Base-by-base conservation (phyloP, 2,797 vertebrate genomes). In the Pangasius djambal region DNA sequence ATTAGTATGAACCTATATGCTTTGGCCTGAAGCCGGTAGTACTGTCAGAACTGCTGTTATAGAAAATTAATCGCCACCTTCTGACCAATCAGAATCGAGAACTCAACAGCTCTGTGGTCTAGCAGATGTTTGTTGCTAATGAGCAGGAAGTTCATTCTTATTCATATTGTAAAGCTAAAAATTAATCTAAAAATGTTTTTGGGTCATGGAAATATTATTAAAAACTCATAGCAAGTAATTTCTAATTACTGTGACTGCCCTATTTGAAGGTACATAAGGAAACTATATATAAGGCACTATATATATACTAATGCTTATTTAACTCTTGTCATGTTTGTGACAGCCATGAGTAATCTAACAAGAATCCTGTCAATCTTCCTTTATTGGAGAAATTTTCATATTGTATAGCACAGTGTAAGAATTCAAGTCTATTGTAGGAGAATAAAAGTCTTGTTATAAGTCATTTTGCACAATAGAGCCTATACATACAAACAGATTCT, bases 331-430 rank as follows among this genome's bases (percentile, higher is more conserved):
- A n/a, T n/a, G 61, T n/a, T 25, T 48, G 15, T 48, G 82, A 52
- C 63, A 52, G 74, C 83, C 37, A 25, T 48, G 63, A 89, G 67
- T 59, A 86, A 59, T 59, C 63, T 59, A 40, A 61, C 83, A 85
- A n/a, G 63, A 85, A 78, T 65, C 25, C 37, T 48, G 37, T 48
- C 82, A 83, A n/a, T 12, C 44, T 48, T 67, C 4, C 69, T 69
- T 85, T 78, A 85, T 65, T 69, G 28, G 72, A 88, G 34, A 31
- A 37, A 78, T 85, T 70, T 88, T 67, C 34, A 67, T n/a, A 85
- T 83, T 83, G 28, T 74, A 25, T 61, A 59, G 67, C 44, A 63
- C 48, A 34, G 37, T 18, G 34, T 83, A 63, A 63, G 59, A 65
- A 37, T 59, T 59, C 9, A 55, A 48, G 52, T 57, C 67, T 44